A percentile compares a stretch with the other conserved stretches of the same genome.
phyloP scores from a whole-genome alignment of 2,113 vertebrate species.

The Anas platyrhynchos region DNA sequence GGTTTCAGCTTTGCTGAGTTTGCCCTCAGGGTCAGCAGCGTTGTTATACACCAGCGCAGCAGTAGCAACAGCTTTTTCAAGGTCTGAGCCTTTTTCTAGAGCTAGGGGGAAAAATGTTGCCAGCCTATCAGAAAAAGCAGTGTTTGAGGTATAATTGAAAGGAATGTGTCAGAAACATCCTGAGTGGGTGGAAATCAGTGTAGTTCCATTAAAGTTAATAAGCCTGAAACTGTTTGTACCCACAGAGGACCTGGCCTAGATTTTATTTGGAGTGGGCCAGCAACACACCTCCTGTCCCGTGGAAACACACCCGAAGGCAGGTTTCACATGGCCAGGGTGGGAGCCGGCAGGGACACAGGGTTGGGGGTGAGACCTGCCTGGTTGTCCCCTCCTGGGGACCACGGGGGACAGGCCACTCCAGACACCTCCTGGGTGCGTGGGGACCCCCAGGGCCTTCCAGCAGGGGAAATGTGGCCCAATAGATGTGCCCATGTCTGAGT shows the following conservation, averaged over 20 bases:
- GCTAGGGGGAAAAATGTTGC: conserved; percentile 29
- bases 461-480: not conserved
- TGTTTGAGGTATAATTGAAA: not conserved
- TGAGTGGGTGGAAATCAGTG: not conserved
- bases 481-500: fast-evolving
- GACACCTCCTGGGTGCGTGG: not conserved
- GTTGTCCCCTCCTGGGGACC: not conserved
- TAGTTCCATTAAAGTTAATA: conserved; percentile 49
- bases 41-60: conserved; percentile 74
- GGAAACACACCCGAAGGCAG: not conserved
- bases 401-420: not conserved
- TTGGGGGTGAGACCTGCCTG: fast-evolving
- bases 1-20: conserved; percentile 75
- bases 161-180: not conserved
- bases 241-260: conserved; percentile 33
- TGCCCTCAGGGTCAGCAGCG: conserved; percentile 67
- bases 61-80: conserved; percentile 80
- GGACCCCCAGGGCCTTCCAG: not conserved
- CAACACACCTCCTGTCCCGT: not conserved
- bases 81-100: conserved; percentile 76
- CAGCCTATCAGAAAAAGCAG: not conserved
- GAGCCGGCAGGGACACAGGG: not conserved
- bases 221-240: conserved; percentile 1
- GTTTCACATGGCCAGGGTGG: not conserved
- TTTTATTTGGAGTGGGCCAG: conserved; percentile 45